Conservation (phyloP, 2,888 invertebrate genomes). For the Cepaea hortensis region DNA sequence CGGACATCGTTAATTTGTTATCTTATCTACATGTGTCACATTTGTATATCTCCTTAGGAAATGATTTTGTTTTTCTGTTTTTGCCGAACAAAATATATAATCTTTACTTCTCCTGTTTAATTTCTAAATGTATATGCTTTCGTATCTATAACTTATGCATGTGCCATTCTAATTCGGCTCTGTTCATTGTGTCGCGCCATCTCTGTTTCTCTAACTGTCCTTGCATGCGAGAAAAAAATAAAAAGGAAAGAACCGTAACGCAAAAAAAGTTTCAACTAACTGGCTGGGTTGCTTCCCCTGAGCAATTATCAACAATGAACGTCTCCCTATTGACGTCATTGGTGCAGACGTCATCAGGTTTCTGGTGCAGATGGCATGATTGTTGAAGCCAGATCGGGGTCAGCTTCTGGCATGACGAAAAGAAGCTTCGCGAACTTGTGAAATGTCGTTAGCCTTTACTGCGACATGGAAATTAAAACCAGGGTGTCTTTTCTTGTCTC, state of each 20-base stretch:
- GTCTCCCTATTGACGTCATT: conserved; percentile 43
- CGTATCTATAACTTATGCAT: neutral
- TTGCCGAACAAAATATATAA: no score
- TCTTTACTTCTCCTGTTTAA: no score
- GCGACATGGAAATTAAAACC: neutral
- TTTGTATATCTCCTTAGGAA: no score
- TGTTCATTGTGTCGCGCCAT: neutral
- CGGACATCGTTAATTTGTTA: no score
- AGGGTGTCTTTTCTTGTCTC: neutral
- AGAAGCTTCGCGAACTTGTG: neutral
- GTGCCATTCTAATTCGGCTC: neutral
- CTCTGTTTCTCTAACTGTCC: neutral
- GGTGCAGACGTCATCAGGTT: conserved; percentile 37
- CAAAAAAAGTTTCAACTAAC: conserved; percentile 18
- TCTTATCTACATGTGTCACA: no score
- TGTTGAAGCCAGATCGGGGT: conserved; percentile 32
- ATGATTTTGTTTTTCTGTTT: no score
- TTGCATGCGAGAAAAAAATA: neutral
- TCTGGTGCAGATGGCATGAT: conserved; percentile 43
- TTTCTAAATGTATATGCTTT: neutral
- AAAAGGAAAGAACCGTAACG: conserved; percentile 8
- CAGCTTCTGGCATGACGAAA: conserved; percentile 6
- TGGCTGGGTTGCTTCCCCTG: conserved; percentile 38
- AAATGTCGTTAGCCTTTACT: neutral
- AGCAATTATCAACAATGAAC: conserved; percentile 37